phyloP scores from a whole-genome alignment of 2,888 invertebrate genomes.

The Arge pagana region DNA sequence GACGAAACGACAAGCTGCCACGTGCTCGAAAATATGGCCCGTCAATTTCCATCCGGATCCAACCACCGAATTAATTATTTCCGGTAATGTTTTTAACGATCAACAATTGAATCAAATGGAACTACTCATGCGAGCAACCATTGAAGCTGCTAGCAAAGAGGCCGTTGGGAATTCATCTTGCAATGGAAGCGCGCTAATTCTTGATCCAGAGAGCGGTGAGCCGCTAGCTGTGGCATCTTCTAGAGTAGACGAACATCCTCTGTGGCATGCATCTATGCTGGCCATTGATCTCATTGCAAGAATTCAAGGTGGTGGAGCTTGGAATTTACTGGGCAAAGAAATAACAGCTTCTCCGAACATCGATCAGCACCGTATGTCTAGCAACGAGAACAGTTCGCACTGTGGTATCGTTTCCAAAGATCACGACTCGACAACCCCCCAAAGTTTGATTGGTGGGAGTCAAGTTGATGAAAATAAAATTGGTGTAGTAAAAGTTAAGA shows the following conservation, averaged over 20 bases:
- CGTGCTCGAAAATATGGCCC: constrained; percentile 72
- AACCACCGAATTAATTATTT: constrained; percentile 70
- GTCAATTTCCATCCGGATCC: constrained; percentile 83
- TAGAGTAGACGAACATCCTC: constrained; percentile 66
- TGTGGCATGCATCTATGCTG: constrained; percentile 84
- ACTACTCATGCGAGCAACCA: constrained; percentile 64
- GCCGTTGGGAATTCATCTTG: constrained; percentile 45
- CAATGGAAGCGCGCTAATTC: constrained; percentile 66
- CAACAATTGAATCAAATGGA: constrained; percentile 64
- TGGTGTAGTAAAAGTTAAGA: constrained; percentile 18
- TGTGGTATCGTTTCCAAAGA: neutral
- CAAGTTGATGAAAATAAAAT: too few relatives aligned
- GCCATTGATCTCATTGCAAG: constrained; percentile 84
- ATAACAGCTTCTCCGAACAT: neutral
- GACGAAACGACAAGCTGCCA: constrained; percentile 69
- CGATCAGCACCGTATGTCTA: too few relatives aligned
- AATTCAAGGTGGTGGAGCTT: constrained; percentile 80
- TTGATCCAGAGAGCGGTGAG: constrained; percentile 71
- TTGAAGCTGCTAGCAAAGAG: constrained; percentile 58
- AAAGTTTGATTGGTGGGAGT: too few relatives aligned
- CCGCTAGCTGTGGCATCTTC: constrained; percentile 72
- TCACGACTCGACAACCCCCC: too few relatives aligned
- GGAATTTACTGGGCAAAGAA: constrained; percentile 51
- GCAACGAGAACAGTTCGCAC: constrained; percentile 29
- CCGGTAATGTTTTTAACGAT: constrained; percentile 65